phyloP scores from a whole-genome alignment of 1,140 invertebrate genomes.

The Drosophila busckii region DNA sequence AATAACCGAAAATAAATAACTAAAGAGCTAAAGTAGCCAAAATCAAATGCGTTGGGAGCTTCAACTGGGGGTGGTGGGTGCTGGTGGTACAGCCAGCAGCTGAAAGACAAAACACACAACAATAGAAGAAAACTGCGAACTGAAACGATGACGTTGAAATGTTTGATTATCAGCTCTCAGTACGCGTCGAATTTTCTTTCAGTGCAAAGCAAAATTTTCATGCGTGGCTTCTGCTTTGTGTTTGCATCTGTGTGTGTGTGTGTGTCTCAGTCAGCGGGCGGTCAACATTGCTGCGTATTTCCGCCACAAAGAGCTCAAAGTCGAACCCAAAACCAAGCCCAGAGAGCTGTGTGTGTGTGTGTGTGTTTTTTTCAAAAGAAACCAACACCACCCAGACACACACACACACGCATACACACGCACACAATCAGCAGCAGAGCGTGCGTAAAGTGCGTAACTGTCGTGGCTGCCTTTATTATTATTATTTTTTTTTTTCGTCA shows the following conservation, averaged over 20 bases:
- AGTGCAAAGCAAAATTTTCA: conserved; percentile 70
- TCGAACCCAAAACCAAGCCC: conserved; percentile 36
- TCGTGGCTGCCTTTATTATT: conserved; percentile 35
- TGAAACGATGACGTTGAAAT: conserved; percentile 45
- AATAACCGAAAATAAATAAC: conserved; percentile 1
- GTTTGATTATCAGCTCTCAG: conserved; percentile 54
- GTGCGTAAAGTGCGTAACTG: conserved; percentile 75
- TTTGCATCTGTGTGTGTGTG: conserved; percentile 9
- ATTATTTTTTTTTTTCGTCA: conserved; percentile 23
- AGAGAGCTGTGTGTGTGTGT: conserved; percentile 56
- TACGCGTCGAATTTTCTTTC: conserved; percentile 24
- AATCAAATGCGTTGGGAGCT: conserved; percentile 18
- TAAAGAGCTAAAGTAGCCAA: conserved; percentile 12
- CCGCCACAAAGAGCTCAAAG: conserved; percentile 39
- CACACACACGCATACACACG: conserved; percentile 12
- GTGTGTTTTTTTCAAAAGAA: conserved; percentile 67
- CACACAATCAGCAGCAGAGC: conserved; percentile 39
- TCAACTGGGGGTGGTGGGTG: not conserved
- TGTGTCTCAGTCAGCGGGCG: conserved; percentile 35
- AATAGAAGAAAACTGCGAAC: conserved; percentile 1
- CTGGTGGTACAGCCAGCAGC: conserved; percentile 25
- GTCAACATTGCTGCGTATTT: conserved; percentile 55
- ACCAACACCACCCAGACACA: conserved; percentile 9
- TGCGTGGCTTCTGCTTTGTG: conserved; percentile 67
- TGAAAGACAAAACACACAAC: conserved; percentile 29